Evolutionary conservation across 2,888 invertebrate genomes (phyloP), one percentile per base, ranked within the genome.

Genomic region (Synanthedon andrenaeformis): DNA sequence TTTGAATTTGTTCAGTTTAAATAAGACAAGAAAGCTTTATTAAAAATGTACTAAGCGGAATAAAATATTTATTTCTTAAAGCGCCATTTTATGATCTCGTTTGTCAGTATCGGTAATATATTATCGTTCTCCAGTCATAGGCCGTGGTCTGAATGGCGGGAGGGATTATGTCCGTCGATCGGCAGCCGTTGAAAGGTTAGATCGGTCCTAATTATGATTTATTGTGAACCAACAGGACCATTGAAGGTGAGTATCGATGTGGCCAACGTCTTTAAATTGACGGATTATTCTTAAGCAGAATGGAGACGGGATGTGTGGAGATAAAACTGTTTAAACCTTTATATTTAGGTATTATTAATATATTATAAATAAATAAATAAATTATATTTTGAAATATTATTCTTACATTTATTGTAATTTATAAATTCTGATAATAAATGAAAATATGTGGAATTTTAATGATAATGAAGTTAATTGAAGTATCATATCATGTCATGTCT

Each of bases 131-230:
- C 54, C 51, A 73, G 76, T 70, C 72, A 73, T 69, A 74, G 72
- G 73, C 69, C 68, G 65, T 45, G 35, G 35, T 35, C 35, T 35
- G 45, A 62, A 59, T 58, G 59, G 58, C 53, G 58, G 56, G 58
- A 58, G 58, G 78, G 79, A 73, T 80, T 78, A 79, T 57, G 67
- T 66, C 65, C 55, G 35, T 35, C 69, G 69, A 76, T 82, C 78
- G 82, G 82, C 82, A 83, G 72, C 80, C 79, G 82, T 67, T 79
- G 82, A 82, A 76, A 79, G 72, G 76, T 76, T 69, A 65, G 66
- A 63, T 70, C 70, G 64, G 58, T 52, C 69, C 72, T 85, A 85
- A 85, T 84, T 83, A 85, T 84, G 81, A 84, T 84, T 84, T 84
- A 84, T 81, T 56, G 60, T 45, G 45, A 14, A 14, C 45, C 45